Evolutionary conservation across 2,113 vertebrate species (phyloP), one percentile per base, ranked within the genome.

Genomic region (Hemibagrus wyckioides): DNA sequence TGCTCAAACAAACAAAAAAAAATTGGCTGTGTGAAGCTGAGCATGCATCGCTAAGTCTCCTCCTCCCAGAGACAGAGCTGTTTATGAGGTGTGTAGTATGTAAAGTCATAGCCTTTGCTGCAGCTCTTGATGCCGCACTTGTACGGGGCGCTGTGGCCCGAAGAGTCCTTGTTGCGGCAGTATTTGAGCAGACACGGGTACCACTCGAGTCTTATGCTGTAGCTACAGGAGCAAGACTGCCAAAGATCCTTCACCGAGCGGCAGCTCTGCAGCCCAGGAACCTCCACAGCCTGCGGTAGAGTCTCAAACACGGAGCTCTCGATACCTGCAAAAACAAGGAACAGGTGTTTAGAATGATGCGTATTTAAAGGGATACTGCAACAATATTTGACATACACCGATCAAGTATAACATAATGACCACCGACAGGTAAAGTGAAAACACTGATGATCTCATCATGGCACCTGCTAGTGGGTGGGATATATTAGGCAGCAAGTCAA

Each of bases 121-220:
- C 98, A 99, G 95, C 98, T 99, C 91, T 97, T 97, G 92, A 99
- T 99, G 93, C 98, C 98, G 0, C 98, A 99, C 87, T 98, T 99
- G 94, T 99, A 99, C n/a, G 97, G 96, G 0, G 94, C 92, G 0
- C 95, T 93, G 86, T 94, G 96, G 75, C 97, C 96, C 0, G 86
- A 88, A 13, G 94, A 88, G 9, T 99, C 97, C 0, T 96, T 95
- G 86, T 94, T 97, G 90, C 94, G 95, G 95, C 98, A 99, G 94
- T 97, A 99, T 90, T 99, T 99, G 28, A 99, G 95, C 94, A 97
- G 93, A 94, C 98, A 99, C 0, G 98, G 98, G 92, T 99, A 99
- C 98, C 98, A 99, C 95, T 97, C 96, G 87, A 99, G 95, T 84
- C 96, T 97, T 82, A 99, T 94, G 0, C 95, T 92, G 76, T 97